Base-by-base conservation (phyloP, 2,113 vertebrate species). In the Pomatostomus ruficeps region DNA sequence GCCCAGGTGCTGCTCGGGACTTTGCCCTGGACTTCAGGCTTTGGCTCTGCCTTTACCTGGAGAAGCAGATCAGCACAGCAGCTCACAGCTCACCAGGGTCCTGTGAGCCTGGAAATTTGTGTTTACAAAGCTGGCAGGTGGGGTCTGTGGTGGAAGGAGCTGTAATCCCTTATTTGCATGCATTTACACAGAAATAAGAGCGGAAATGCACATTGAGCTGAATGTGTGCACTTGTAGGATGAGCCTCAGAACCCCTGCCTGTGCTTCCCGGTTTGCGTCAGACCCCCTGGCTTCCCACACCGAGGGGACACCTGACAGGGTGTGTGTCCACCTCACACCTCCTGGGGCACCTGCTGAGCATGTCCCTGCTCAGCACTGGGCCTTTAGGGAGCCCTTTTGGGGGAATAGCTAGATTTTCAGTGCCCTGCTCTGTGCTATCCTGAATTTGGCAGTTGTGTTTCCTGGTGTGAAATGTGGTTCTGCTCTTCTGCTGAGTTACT, bases 351-450 rank as follows among this genome's bases (percentile, higher is more conserved):
- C 70, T 42, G 70, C 68, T 10, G 46, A 57, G 68, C 65, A 3
- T 0, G 1, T 22, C 6, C 7, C 23, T 33, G 70, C 8, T 4
- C 0, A 6, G 35, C 40, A 43, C 6, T 1, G 40, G 28, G 12
- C n/a, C 17, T 61, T 42, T 6, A 10, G 54, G 46, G 18, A 73
- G 11, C 20, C 25, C 25, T 61, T 90, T 8, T 15, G 8, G 28
- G 10, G 42, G 6, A 57, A 86, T 8, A 48, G 38, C 0, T 0
- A 46, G 33, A 9, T 28, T 83, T 61, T 54, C 35, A 5, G 24
- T 52, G 54, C 6, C 54, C 31, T 43, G n/a, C 1, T 38, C 33
- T 43, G 43, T 2, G 1, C 26, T 48, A 26, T 31, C 40, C 24
- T 7, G 1, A 29, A 63, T 6, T 7, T 43, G 13, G 24, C 40